phyloP scores from a whole-genome alignment of 2,113 vertebrate species.

The Tyrannus savana region DNA sequence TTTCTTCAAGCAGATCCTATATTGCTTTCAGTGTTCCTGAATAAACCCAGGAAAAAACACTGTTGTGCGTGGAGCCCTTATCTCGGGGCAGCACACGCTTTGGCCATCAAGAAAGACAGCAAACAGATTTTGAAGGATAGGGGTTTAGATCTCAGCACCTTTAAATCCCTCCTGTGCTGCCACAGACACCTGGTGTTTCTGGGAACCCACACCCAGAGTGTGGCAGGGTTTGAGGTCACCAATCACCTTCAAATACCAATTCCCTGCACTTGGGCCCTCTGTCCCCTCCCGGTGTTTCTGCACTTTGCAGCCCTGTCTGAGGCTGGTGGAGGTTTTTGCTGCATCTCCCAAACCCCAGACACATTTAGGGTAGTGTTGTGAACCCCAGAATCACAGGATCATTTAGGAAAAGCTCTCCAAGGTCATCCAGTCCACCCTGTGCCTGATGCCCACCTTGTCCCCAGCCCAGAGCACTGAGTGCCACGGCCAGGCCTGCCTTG shows the following conservation, averaged over 20 bases:
- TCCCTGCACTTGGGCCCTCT: not conserved
- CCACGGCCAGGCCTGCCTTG: not conserved
- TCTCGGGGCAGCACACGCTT: not conserved
- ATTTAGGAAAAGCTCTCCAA: not conserved
- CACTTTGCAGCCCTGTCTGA: not conserved
- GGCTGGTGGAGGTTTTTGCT: not conserved
- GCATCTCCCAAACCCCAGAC: not conserved
- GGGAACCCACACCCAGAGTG: not conserved
- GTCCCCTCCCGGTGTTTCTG: not conserved
- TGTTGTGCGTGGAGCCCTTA: not conserved
- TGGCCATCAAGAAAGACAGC: not conserved
- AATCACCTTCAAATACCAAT: not conserved
- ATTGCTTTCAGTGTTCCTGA: not conserved
- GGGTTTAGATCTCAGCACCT: not conserved
- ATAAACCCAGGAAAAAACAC: not conserved
- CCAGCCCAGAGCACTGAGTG: not conserved
- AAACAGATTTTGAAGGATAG: not conserved
- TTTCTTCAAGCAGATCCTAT: not conserved
- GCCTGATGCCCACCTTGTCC: not conserved
- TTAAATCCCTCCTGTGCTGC: not conserved
- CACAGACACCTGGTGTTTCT: not conserved
- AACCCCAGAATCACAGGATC: not conserved
- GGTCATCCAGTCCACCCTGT: fast-evolving
- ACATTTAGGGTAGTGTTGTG: not conserved
- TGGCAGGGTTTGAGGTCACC: not conserved